Conservation (phyloP, 2,888 invertebrate species). For the Oxycera nigricornis region DNA sequence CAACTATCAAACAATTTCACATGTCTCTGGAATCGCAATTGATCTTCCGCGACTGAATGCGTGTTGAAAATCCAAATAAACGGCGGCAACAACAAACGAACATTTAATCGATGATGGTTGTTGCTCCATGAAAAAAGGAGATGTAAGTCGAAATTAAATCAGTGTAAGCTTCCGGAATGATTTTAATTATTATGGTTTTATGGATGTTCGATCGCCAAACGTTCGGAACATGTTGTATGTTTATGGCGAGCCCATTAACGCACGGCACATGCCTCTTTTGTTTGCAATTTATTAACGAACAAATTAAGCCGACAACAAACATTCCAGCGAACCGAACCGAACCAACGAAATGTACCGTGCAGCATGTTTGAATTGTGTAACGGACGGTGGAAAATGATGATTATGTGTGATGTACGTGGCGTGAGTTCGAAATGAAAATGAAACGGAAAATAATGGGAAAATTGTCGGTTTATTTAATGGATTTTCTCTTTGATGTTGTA, state of each 20-base stretch:
- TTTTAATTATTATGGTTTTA: constrained; percentile 31
- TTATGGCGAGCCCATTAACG: not conserved
- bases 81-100: too few species aligned
- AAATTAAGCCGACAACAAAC: too few species aligned
- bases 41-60: too few species aligned
- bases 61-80: too few species aligned
- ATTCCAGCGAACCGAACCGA: too few species aligned
- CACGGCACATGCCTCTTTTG: not conserved
- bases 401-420: not conserved
- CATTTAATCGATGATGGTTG: too few species aligned
- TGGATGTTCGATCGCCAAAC: not conserved
- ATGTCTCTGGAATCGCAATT: too few species aligned
- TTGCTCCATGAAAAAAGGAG: too few species aligned
- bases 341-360: too few species aligned
- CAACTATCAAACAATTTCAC: too few species aligned
- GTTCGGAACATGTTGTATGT: constrained; percentile 23
- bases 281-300: constrained; percentile 22
- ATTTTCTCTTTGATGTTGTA: constrained; percentile 28
- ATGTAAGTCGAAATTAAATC: constrained; percentile 33
- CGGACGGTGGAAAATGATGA: not conserved
- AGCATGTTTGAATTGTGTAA: too few species aligned
- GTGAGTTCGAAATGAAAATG: not conserved
- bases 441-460: constrained; percentile 16
- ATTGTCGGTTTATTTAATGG: constrained; percentile 32
- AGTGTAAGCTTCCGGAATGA: constrained; percentile 29